phyloP scores from a whole-genome alignment of 2,113 vertebrate genomes.

The Corythornis madagascariensis region DNA sequence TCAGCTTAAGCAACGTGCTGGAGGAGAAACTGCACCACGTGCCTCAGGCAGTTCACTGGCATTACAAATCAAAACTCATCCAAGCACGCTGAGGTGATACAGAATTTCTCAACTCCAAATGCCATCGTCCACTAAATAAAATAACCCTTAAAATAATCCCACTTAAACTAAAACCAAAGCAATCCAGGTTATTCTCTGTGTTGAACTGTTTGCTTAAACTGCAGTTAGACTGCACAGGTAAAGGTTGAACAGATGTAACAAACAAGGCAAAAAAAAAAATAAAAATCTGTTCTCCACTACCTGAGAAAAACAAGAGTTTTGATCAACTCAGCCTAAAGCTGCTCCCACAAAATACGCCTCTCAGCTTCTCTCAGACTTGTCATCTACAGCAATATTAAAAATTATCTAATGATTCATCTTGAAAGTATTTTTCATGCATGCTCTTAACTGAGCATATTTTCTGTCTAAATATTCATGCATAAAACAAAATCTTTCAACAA shows the following conservation, averaged over 20 bases:
- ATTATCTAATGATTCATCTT: slow-evolving; percentile 17
- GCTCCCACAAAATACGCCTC: background rate
- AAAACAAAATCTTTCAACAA: background rate
- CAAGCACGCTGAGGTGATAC: background rate
- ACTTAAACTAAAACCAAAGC: background rate
- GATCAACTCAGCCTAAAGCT: background rate
- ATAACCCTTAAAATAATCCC: background rate
- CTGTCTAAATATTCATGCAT: background rate
- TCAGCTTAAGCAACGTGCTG: background rate
- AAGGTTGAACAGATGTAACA: background rate
- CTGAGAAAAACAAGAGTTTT: background rate
- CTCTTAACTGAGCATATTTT: background rate
- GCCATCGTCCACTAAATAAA: background rate
- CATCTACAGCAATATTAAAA: slow-evolving; percentile 10
- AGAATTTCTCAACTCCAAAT: background rate
- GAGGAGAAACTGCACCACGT: background rate
- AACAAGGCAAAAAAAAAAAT: background rate
- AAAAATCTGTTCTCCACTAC: background rate
- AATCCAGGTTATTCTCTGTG: background rate
- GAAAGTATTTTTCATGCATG: background rate
- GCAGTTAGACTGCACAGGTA: background rate
- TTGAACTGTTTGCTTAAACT: background rate
- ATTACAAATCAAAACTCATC: background rate
- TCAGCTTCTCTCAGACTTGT: slow-evolving; percentile 9
- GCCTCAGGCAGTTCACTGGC: background rate